Evolutionary conservation across 2,113 vertebrate genomes (phyloP), one percentile per base, ranked within the genome.

Genomic region (Cyanoderma ruficeps): DNA sequence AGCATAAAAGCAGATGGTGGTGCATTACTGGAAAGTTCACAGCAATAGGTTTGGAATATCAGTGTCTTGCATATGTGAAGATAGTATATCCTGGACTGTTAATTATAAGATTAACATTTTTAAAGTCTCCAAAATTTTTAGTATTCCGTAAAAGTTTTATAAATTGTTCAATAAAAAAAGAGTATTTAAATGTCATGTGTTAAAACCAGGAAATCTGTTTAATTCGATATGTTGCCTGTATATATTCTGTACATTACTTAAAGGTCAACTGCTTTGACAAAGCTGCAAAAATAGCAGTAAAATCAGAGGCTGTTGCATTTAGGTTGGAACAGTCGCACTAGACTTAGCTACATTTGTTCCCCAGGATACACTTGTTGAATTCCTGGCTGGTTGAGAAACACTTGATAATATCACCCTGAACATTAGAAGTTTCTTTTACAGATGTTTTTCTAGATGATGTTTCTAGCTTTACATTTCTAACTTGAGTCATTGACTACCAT

Each of bases 61-160:
- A 89, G 47, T 89, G 85, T 61, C 89, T 97, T 84, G 53, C 78
- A 70, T 83, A 91, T 52, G 61, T 61, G 52, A 71, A 91, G 92
- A 90, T 84, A 37, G 10, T 77, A 79, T 77, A 90, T 87, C 47
- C 96, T 69, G 96, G 96, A 96, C 95, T 97, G 93, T 97, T 98
- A 98, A 98, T 98, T 98, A 91, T 90, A 89, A 57, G 60, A 98
- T 97, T 98, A 97, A 97, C 96, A 97, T 98, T 98, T 98, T 96
- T 97, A 69, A 97, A 94, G 80, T 74, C 74, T 50, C 64, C 39
- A 89, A 87, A 86, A 25, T 65, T 94, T 97, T 97, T 94, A 97
- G 39, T 95, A 88, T 95, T 97, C 95, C 47, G 46, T 97, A 90
- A 90, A 97, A 83, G 75, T 97, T 97, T 97, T 94, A 89, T 95